A percentile compares a stretch with the other conserved stretches of the same genome.
These are phyloP conservation scores for Lissonota sp. DNA, from an alignment of 2,888 invertebrate genomes.

Conservation along the genomic window DNA sequence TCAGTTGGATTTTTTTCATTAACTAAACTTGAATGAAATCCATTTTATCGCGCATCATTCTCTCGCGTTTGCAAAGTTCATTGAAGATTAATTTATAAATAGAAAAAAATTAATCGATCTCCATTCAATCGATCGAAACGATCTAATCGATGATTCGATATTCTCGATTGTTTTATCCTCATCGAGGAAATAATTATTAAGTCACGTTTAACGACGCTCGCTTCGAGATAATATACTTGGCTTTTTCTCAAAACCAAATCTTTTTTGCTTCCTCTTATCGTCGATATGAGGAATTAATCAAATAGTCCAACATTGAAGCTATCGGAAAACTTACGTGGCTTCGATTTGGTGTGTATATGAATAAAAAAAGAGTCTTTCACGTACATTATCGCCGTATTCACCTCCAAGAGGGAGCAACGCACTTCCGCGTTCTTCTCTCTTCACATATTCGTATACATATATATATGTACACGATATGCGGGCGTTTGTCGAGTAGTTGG, in stretches of 20 bases:
- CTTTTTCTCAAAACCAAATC: too few relatives aligned
- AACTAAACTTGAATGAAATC: too few relatives aligned
- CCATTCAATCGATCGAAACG: too few relatives aligned
- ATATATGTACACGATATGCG: slow-evolving; percentile 39
- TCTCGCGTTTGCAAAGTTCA: too few relatives aligned
- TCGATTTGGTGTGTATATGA: slow-evolving; percentile 7
- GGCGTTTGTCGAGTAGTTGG: slow-evolving; percentile 41
- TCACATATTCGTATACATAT: slow-evolving; percentile 29
- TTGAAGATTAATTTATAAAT: too few relatives aligned
- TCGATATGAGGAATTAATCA: slow-evolving; percentile 27
- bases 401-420: slow-evolving; percentile 55
- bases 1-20: not conserved
- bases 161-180: too few relatives aligned
- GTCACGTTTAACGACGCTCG: too few relatives aligned
- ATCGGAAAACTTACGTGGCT: slow-evolving; percentile 27
- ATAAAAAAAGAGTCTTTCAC: slow-evolving; percentile 34
- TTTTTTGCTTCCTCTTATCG: not conserved
- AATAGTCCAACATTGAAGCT: slow-evolving; percentile 21
- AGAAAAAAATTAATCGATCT: too few relatives aligned
- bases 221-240: too few relatives aligned
- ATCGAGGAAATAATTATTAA: too few relatives aligned
- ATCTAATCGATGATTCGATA: too few relatives aligned
- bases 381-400: slow-evolving; percentile 24
- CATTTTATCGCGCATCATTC: too few relatives aligned
- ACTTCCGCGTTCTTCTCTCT: slow-evolving; percentile 63